Conservation (phyloP, 2,113 vertebrate genomes). For the Corydoras sp. region DNA sequence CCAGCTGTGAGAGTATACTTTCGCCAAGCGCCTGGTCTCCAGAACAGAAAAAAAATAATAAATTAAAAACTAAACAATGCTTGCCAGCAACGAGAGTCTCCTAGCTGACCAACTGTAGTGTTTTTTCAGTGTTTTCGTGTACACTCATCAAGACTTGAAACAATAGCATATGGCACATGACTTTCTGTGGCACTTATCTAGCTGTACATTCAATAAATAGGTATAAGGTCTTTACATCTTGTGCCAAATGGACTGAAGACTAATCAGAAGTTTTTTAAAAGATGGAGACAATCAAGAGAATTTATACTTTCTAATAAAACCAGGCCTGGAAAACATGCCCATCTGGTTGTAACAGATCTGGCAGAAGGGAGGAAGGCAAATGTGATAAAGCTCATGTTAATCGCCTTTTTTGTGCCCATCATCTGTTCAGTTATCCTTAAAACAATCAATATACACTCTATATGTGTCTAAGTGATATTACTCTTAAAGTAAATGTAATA, state of each 20-base stretch:
- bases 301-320: conserved; percentile 26
- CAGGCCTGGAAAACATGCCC: conserved; percentile 25
- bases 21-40: conserved; percentile 36
- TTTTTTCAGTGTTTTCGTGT: conserved; percentile 2
- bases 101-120: conserved; percentile 21
- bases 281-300: conserved; percentile 18
- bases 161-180: conserved; percentile 11
- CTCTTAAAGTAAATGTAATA: too few relatives aligned
- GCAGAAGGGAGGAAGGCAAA: conserved; percentile 12
- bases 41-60: conserved; percentile 12
- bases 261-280: conserved; percentile 15
- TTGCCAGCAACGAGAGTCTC: conserved; percentile 23
- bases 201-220: conserved; percentile 7
- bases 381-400: conserved; percentile 19
- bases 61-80: not conserved
- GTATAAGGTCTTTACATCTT: conserved; percentile 30
- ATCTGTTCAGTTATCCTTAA: conserved; percentile 2
- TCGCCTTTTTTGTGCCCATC: not conserved
- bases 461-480: not conserved
- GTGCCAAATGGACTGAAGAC: conserved; percentile 30
- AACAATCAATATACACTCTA: not conserved
- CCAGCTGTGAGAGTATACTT: conserved; percentile 52
- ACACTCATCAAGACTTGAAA: conserved; percentile 23
- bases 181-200: conserved; percentile 19
- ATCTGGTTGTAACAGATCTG: conserved; percentile 28